A percentile compares a stretch with the other conserved stretches of the same genome.
Conservation (phyloP, 2,113 vertebrate genomes). For the Holacanthus passer region DNA sequence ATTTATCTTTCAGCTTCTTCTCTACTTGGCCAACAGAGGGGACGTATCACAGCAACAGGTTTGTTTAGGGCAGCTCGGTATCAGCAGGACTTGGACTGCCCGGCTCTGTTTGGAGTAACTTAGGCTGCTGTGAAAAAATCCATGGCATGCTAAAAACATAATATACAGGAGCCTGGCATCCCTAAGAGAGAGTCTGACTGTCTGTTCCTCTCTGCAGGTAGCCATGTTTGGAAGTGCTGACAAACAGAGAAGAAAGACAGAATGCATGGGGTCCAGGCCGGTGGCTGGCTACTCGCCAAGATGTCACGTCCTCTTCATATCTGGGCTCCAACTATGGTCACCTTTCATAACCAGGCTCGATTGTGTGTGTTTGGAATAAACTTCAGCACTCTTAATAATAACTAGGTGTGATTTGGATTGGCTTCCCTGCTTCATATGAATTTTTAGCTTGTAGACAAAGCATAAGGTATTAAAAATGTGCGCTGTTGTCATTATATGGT, state of each 20-base stretch:
- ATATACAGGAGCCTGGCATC: slow-evolving; percentile 83
- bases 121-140: slow-evolving; percentile 83
- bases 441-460: not conserved
- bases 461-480: not conserved
- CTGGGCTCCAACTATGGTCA: slow-evolving; percentile 67
- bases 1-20: slow-evolving; percentile 57
- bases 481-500: not conserved
- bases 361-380: slow-evolving; percentile 1
- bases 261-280: slow-evolving; percentile 54
- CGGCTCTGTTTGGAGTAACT: slow-evolving; percentile 83
- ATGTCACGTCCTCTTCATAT: slow-evolving; percentile 57
- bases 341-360: slow-evolving; percentile 25
- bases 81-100: slow-evolving; percentile 73
- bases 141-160: slow-evolving; percentile 84
- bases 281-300: slow-evolving; percentile 57
- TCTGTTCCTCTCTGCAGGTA: slow-evolving; percentile 81
- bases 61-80: slow-evolving; percentile 75
- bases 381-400: not conserved
- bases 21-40: slow-evolving; percentile 40
- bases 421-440: not conserved
- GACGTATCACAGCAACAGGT: slow-evolving; percentile 73
- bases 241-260: slow-evolving; percentile 81
- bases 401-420: not conserved
- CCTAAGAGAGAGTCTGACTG: slow-evolving; percentile 75
- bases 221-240: slow-evolving; percentile 88